Percentiles rank a stretch among this genome's conserved stretches.
These are phyloP conservation scores for Stigmatopora argus DNA, from an alignment of 2,113 vertebrate genomes.

Conservation along the genomic window DNA sequence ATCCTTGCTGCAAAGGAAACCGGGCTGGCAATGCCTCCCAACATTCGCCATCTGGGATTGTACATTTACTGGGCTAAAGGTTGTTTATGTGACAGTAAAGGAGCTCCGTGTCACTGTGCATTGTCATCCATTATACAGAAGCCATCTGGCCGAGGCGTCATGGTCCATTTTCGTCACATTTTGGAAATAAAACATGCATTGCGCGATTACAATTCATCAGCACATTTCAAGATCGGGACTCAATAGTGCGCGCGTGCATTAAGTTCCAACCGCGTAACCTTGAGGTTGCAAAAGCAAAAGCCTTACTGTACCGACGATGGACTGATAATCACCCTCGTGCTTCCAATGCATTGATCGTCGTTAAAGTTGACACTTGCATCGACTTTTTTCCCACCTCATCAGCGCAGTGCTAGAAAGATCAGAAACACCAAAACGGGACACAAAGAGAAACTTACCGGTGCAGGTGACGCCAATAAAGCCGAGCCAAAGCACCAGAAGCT, in stretches of 20 bases:
- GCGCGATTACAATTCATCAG: background rate
- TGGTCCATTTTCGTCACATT: constrained; percentile 12
- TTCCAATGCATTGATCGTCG: constrained; percentile 25
- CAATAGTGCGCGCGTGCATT: background rate
- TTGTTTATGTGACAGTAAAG: constrained; percentile 19
- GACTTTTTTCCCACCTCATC: background rate
- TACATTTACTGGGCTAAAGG: background rate
- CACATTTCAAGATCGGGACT: background rate
- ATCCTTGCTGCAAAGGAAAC: constrained; percentile 20
- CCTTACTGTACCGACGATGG: background rate
- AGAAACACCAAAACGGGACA: background rate
- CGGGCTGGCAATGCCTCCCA: background rate
- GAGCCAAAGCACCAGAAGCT: constrained; percentile 59
- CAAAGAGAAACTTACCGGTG: constrained; percentile 65
- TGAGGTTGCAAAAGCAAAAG: constrained; percentile 19
- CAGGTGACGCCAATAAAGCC: constrained; percentile 62
- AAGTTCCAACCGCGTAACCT: constrained; percentile 50
- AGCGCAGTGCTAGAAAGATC: background rate
- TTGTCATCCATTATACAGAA: constrained; percentile 24
- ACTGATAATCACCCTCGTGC: constrained; percentile 36
- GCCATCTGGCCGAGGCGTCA: constrained; percentile 16
- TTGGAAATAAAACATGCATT: background rate
- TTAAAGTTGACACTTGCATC: background rate
- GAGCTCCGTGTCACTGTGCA: constrained; percentile 3
- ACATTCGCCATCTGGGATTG: constrained; percentile 1